Conservation (phyloP, 2,797 vertebrate species). For the Okamejei kenojei region DNA sequence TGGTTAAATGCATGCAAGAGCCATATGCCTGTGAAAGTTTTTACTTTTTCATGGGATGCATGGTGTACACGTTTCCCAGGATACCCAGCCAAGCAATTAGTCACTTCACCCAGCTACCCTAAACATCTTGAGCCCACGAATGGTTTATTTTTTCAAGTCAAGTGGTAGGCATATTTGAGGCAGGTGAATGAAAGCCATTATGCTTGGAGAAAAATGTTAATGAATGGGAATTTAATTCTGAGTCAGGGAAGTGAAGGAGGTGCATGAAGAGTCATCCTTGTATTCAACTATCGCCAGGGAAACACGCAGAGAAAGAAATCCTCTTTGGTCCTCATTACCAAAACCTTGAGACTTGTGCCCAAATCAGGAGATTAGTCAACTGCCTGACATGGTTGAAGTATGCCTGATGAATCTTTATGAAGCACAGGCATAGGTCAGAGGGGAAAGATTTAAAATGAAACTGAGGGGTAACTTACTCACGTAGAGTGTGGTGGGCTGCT, state of each 20-base stretch:
- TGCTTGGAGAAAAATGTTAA: neutral
- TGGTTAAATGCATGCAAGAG: neutral
- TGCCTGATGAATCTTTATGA: no score
- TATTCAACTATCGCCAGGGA: neutral
- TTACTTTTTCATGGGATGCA: neutral
- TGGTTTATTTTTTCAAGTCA: neutral
- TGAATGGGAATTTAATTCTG: neutral
- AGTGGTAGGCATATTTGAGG: neutral
- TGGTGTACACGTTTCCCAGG: neutral
- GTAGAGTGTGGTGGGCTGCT: no score
- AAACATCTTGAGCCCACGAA: neutral
- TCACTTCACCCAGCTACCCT: neutral
- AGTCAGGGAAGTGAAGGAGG: neutral
- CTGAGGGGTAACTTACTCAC: no score
- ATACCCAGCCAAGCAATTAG: neutral
- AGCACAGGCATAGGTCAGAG: no score
- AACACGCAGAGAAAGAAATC: neutral
- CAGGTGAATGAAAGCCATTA: neutral
- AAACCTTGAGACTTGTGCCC: neutral
- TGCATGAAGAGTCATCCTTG: neutral
- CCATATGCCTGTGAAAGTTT: neutral
- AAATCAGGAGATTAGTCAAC: neutral
- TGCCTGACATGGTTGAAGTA: neutral
- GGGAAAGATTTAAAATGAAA: no score
- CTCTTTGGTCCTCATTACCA: neutral